phyloP scores from a whole-genome alignment of 2,113 vertebrate genomes.

The Solea senegalensis region DNA sequence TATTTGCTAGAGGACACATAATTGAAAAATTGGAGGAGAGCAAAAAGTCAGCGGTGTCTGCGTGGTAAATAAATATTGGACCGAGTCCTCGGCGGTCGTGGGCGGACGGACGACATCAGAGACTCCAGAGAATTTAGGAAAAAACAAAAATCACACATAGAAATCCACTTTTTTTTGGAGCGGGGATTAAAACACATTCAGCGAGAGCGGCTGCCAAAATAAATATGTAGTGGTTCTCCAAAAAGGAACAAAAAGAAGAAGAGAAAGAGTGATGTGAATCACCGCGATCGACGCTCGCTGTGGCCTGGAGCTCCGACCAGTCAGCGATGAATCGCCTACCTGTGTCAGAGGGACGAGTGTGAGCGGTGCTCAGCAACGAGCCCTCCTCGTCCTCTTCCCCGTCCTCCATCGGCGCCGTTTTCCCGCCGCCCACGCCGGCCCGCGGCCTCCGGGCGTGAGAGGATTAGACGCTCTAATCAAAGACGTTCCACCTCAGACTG shows the following conservation, averaged over 20 bases:
- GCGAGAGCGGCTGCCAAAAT: slow-evolving; percentile 26
- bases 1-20: slow-evolving; percentile 51
- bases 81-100: slow-evolving; percentile 43
- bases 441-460: slow-evolving; percentile 38
- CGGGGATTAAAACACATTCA: slow-evolving; percentile 45
- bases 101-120: slow-evolving; percentile 36
- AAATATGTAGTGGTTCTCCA: slow-evolving; percentile 52
- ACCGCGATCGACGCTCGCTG: slow-evolving; percentile 6
- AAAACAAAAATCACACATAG: slow-evolving; percentile 5
- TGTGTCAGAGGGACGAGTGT: slow-evolving; percentile 61
- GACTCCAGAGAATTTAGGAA: background rate
- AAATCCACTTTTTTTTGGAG: slow-evolving; percentile 59
- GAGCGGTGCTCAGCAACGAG: slow-evolving; percentile 50
- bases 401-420: slow-evolving; percentile 18
- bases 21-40: slow-evolving; percentile 63
- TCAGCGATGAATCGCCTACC: slow-evolving; percentile 64
- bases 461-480: slow-evolving; percentile 65
- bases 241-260: slow-evolving; percentile 38
- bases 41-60: slow-evolving; percentile 52
- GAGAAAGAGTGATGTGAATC: slow-evolving; percentile 71
- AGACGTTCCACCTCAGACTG: slow-evolving; percentile 66
- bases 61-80: slow-evolving; percentile 61
- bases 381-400: background rate
- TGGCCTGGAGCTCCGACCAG: slow-evolving; percentile 62
- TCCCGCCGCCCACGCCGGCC: slow-evolving; percentile 51